These are phyloP conservation scores for Armadillidium nasatum DNA, from an alignment of 1,140 invertebrate species.

Conservation along the genomic window DNA sequence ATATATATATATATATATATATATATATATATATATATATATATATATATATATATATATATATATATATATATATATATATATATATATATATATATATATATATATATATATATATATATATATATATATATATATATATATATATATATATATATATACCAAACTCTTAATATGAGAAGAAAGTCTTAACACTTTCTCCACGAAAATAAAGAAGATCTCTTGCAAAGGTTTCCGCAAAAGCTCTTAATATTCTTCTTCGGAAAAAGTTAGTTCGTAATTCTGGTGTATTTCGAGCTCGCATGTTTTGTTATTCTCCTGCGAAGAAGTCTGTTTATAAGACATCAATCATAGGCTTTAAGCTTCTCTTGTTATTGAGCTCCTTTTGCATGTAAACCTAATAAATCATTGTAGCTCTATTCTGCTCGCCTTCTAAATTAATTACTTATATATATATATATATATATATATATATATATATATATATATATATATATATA, in stretches of 20 bases:
- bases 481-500: background rate
- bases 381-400: background rate
- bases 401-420: background rate
- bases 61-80: conserved; percentile 12
- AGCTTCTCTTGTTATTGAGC: background rate
- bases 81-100: conserved; percentile 5
- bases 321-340: no score
- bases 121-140: conserved; percentile 19
- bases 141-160: conserved; percentile 21
- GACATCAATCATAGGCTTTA: no score
- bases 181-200: no score
- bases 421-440: no score
- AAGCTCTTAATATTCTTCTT: no score
- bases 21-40: conserved; percentile 3
- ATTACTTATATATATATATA: no score
- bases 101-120: conserved; percentile 3
- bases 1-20: conserved; percentile 9
- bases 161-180: no score
- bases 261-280: no score
- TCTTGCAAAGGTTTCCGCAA: no score
- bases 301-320: no score
- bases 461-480: background rate
- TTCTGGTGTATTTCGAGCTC: no score
- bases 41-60: conserved; percentile 11
- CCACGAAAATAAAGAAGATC: no score